Base-by-base conservation (phyloP, 1,140 invertebrate species). In the Trinorchestia longiramus region DNA sequence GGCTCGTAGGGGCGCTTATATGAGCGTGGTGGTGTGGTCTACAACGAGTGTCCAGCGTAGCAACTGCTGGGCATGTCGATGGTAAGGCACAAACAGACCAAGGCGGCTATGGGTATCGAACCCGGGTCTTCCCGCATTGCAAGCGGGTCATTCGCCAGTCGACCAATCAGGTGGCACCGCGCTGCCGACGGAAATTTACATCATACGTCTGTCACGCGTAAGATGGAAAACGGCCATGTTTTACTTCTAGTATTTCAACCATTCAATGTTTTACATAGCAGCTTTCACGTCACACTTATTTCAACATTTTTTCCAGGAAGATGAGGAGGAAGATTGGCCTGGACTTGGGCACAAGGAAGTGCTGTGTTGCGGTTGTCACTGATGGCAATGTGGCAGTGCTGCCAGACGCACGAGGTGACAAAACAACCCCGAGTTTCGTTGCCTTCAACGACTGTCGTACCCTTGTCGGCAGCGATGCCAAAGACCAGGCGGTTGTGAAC, bases 391-490 rank as follows among this genome's bases (percentile, higher is more conserved):
- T 94, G 43, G 36, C 92, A 17, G 92, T 94, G 92, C 47, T 94
- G 92, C 92, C 92, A 44, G 43, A 94, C 92, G 44, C 43, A 43
- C 92, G 44, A n/a, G 92, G 92, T 43, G 40, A 94, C 92, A 94
- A 45, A 43, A 94, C 92, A 43, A 94, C 92, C 44, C 92, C 92
- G 19, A 94, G 92, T 94, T 94, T 45, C 40, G 92, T 94, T 45
- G 92, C 43, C 92, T 94, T 94, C 92, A 47, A 40, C 43, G 44
- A 47, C 6, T 45, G 11, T 43, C 43, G 43, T 40, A 94, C 41
- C 43, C 43, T 94, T 40, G 92, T 47, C 36, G 92, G 92, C 92
- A 94, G 92, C 92, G 92, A 94, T 47, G 92, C 92, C 6, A 94
- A 44, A 40, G 92, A 94, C 44, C 92, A 94, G 43, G 92, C 92